Conservation (phyloP, 1,140 invertebrate species). For the Bradynema listronoti region DNA sequence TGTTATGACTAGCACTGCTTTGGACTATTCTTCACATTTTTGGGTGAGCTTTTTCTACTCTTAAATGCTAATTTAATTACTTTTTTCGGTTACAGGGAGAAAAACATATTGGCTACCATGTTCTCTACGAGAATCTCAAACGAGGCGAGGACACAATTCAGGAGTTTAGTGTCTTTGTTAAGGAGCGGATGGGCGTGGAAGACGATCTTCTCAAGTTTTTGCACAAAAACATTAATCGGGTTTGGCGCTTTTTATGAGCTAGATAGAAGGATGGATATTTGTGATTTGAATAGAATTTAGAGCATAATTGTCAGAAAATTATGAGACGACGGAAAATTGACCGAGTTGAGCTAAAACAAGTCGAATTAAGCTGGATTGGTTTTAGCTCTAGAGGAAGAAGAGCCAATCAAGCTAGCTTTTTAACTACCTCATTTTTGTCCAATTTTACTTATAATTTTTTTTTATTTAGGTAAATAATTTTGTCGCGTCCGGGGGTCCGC, state of each 20-base stretch:
- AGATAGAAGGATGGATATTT: too few relatives aligned
- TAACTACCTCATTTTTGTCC: too few relatives aligned
- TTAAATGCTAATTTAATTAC: constrained; percentile 1
- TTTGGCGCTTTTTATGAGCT: too few relatives aligned
- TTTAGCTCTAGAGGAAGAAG: too few relatives aligned
- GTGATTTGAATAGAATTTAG: too few relatives aligned
- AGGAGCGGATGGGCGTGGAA: constrained; percentile 47
- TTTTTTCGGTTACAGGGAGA: constrained; percentile 41
- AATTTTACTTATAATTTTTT: too few relatives aligned
- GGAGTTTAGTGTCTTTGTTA: constrained; percentile 47
- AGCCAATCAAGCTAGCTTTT: too few relatives aligned
- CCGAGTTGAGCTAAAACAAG: too few relatives aligned
- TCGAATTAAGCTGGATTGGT: too few relatives aligned
- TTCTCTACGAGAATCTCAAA: constrained; percentile 55
- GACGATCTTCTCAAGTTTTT: constrained; percentile 47
- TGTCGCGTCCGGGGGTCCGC: constrained; percentile 38
- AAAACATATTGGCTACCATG: constrained; percentile 52
- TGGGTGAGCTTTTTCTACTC: constrained; percentile 34
- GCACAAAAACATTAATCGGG: constrained; percentile 42
- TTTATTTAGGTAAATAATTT: constrained; percentile 37
- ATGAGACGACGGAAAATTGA: too few relatives aligned
- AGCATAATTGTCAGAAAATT: too few relatives aligned
- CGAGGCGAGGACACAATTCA: constrained; percentile 46
- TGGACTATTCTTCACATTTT: constrained; percentile 44
- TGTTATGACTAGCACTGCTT: too few relatives aligned